A percentile compares a stretch with the other conserved stretches of the same genome.
Evolutionary conservation across 2,797 vertebrate species (phyloP).

Genomic region (Mormyrops attenuatus): DNA sequence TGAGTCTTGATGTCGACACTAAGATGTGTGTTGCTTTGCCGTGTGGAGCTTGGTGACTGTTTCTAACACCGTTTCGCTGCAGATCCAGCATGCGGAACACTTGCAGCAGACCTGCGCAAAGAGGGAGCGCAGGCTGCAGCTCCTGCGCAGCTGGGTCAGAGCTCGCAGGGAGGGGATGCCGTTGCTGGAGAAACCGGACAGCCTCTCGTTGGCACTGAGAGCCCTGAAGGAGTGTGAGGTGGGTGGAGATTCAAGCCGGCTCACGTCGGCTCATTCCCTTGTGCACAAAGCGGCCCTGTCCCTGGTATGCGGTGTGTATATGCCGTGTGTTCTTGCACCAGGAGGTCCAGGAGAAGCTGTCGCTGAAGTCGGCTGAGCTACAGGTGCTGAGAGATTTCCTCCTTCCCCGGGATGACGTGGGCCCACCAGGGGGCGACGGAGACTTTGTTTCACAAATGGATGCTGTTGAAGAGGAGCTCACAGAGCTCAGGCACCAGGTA

Average conservation of each 20-base stretch:
- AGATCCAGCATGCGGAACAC: constrained; percentile 70
- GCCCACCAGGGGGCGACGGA: not conserved
- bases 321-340: constrained; percentile 37
- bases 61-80: constrained; percentile 23
- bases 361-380: constrained; percentile 54
- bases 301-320: not conserved
- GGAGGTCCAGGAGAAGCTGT: constrained; percentile 67
- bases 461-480: constrained; percentile 28
- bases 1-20: not conserved
- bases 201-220: constrained; percentile 56
- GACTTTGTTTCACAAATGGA: constrained; percentile 33
- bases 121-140: constrained; percentile 61
- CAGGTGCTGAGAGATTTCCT: constrained; percentile 54
- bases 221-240: constrained; percentile 68
- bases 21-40: not conserved
- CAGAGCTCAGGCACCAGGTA: constrained; percentile 47
- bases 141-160: constrained; percentile 66
- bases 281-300: too few species aligned
- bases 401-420: constrained; percentile 14
- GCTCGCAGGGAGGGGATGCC: constrained; percentile 61
- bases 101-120: constrained; percentile 60
- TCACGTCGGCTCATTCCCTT: not conserved
- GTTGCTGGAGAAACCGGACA: constrained; percentile 58
- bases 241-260: not conserved
- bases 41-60: not conserved